Evolutionary conservation across 2,113 vertebrate species (phyloP).

Genomic region (Lynx canadensis): DNA sequence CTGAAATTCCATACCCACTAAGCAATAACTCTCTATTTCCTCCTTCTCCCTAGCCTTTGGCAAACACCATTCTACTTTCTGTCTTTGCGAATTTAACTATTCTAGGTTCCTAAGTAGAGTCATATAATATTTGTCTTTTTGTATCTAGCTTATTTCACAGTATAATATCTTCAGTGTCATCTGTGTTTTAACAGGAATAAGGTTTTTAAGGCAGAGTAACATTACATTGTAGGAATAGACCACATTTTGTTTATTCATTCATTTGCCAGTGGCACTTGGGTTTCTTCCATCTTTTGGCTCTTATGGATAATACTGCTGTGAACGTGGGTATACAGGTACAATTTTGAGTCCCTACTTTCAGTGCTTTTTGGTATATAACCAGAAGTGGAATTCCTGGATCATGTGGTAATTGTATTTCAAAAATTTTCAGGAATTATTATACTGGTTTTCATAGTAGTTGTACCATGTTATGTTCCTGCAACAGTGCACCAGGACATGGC

Average conservation of each 20-base stretch:
- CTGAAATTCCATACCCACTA: neutral
- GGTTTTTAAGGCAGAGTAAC: neutral
- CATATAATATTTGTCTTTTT: neutral
- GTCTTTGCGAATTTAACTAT: neutral
- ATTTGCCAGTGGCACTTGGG: neutral
- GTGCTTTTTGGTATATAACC: neutral
- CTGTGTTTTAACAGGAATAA: neutral
- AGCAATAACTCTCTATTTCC: neutral
- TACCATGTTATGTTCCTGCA: neutral
- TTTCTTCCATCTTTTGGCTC: neutral
- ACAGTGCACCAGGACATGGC: neutral
- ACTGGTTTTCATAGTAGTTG: neutral
- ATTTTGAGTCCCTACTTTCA: neutral
- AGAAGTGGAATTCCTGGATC: neutral
- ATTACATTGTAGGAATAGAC: neutral
- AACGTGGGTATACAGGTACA: neutral
- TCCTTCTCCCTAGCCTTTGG: neutral
- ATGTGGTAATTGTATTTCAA: neutral
- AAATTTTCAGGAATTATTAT: neutral
- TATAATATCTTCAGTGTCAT: neutral
- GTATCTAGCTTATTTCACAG: neutral
- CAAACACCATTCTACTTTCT: neutral
- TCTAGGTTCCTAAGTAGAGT: neutral
- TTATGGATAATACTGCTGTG: neutral
- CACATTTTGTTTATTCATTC: too few relatives aligned